Base-by-base conservation (phyloP, 2,113 vertebrate genomes). In the Cyprinodon brontotheroides region DNA sequence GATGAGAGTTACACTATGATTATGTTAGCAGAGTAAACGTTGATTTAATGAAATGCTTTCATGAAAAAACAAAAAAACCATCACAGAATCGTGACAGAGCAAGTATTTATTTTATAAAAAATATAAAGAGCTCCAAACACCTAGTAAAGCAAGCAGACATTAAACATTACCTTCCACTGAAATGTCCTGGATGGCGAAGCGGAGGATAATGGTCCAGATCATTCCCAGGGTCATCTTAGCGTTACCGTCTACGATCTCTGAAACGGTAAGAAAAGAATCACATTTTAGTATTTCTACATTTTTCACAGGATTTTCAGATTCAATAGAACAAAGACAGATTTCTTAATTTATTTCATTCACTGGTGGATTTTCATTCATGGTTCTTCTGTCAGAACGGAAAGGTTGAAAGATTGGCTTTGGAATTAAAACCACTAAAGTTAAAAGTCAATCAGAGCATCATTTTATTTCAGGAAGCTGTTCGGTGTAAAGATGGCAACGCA, bases 181-280 rank as follows among this genome's bases (percentile, higher is more conserved):
- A 92, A 99, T 99, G 93, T 99, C 98, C 87, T 99, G 98, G 92
- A 99, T 99, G 91, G 98, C 98, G 65, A 99, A 99, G 86, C 98
- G 97, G 74, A 99, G 98, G 89, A 99, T 99, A 90, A 99, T 99
- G 89, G 98, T 99, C 98, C 98, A 99, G 93, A 99, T 99, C 98
- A 99, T 99, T 93, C 98, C 98, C 91, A 99, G 94, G 61, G 98
- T 99, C 98, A 99, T 99, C 90, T 99, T 99, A 74, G 95, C 96
- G 3, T 99, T 99, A 61, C 98, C 98, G 65, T 99, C 98, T 82
- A 99, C 98, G 0, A 99, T 99, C 94, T 99, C 98, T 99, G 88
- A n/a, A 86, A 39, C 15, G 76, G 37, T 40, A 11, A 8, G 15
- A 65, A 63, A 80, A 12, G 12, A 53, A 41, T 1, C 63, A 77